Evolutionary conservation across 2,797 vertebrate genomes (phyloP), one percentile per base, ranked within the genome.

Genomic region (Eurystomus glaucurus): DNA sequence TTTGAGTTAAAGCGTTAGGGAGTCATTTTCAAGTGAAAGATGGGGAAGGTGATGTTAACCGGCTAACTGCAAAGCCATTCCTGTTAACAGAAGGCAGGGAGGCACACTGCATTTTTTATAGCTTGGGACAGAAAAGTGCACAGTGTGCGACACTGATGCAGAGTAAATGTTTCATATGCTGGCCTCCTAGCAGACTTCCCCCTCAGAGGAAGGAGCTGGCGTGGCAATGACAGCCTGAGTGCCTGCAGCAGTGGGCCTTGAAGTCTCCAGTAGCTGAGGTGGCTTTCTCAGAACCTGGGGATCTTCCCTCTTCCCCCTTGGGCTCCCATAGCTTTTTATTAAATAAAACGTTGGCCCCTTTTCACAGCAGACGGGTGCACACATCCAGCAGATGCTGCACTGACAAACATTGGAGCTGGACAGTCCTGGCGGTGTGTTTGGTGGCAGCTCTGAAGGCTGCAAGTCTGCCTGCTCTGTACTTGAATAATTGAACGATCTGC

Each of bases 101-200:
- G 17, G 15, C n/a, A 84, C 2, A 4, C 19, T 88, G 85, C 60
- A 54, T 91, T 90, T 96, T 93, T 95, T 43, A 91, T 85, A 71
- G 57, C 35, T 39, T 57, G 50, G 77, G 76, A 90, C n/a, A 71
- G 68, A 71, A 81, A 69, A 86, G 52, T n/a, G 57, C 69, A 75
- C 37, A 23, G 33, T 12, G 25, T 51, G 41, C 77, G 76, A 75
- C 72, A 83, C 3, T 61, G 90, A 81, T 75, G 54, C n/a, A 78
- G 76, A 88, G 50, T 93, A 76, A 95, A 90, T 88, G 12, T 92
- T 97, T 92, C 72, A 92, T 66, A 57, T 83, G 35, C 52, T 43
- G 52, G 41, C n/a, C 50, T 85, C 81, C 43, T 54, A 29, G 71
- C 12, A 64, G 54, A 46, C 5, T 6, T 46, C 9, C 83, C 21